Percentiles rank a stretch among this genome's conserved stretches.
Evolutionary conservation across 1,140 invertebrate genomes (phyloP).

Genomic region (Parasteatoda tepidariorum): DNA sequence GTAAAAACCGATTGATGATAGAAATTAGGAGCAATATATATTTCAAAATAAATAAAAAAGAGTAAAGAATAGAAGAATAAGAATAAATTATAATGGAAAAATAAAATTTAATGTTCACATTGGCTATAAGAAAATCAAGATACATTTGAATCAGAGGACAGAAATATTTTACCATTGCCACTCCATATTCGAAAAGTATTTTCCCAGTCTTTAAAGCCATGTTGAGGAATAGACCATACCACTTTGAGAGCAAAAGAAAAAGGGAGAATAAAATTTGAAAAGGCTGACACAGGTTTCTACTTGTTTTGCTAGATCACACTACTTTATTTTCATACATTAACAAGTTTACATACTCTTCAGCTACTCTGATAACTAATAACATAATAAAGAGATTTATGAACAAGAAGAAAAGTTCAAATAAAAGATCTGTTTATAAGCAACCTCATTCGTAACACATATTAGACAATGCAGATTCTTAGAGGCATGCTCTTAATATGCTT

Average conservation of each 20-base stretch:
- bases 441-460: no score
- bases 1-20: no score
- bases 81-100: no score
- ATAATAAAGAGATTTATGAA: neutral
- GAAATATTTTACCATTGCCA: conserved; percentile 64
- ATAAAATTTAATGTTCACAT: neutral
- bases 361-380: neutral
- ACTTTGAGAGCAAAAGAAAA: conserved; percentile 62
- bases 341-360: neutral
- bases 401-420: neutral
- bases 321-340: conserved; percentile 28
- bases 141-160: conserved; percentile 21
- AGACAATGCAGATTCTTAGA: no score
- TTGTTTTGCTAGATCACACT: conserved; percentile 11
- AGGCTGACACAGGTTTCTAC: conserved; percentile 38
- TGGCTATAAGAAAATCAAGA: neutral
- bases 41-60: no score
- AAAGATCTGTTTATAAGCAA: no score
- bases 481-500: no score
- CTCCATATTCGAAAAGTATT: conserved; percentile 66
- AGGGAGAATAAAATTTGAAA: conserved; percentile 52
- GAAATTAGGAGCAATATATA: no score
- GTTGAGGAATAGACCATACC: conserved; percentile 65
- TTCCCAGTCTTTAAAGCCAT: conserved; percentile 65
- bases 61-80: no score